These are phyloP conservation scores for Bembecia ichneumoniformis DNA, from an alignment of 2,888 invertebrate species.

Conservation along the genomic window DNA sequence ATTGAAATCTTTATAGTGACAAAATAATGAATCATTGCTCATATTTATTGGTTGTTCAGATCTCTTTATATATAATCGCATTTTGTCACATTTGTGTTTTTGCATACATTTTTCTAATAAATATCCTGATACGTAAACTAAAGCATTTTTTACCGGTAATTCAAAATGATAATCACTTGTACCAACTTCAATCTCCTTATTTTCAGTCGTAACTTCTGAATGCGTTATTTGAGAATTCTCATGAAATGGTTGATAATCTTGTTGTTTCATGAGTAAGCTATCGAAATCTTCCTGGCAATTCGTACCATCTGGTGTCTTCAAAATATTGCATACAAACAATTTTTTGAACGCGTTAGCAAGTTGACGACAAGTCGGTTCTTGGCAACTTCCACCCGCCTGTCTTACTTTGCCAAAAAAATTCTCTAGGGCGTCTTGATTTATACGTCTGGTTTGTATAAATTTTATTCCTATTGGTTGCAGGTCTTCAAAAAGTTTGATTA, in stretches of 20 bases:
- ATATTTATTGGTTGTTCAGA: no score
- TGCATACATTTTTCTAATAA: no score
- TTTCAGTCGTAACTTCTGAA: background rate
- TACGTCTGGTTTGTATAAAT: constrained; percentile 10
- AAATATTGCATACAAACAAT: constrained; percentile 4
- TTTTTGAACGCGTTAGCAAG: constrained; percentile 8
- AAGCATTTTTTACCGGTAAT: background rate
- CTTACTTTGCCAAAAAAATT: constrained; percentile 11
- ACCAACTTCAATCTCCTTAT: no score
- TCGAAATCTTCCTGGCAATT: background rate
- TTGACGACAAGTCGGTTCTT: constrained; percentile 10
- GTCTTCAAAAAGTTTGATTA: constrained; percentile 10
- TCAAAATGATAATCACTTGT: background rate
- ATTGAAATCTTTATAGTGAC: no score
- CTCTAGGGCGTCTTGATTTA: constrained; percentile 8
- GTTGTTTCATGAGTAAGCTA: background rate
- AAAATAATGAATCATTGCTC: no score
- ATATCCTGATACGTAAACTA: background rate
- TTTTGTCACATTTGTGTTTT: no score
- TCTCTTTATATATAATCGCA: no score
- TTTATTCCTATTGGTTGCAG: no score
- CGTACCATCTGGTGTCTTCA: constrained; percentile 1
- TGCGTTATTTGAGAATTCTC: background rate
- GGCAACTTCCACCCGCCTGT: constrained; percentile 6
- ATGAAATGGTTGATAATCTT: background rate